Base-by-base conservation (phyloP, 37 sponge, comb jelly and placozoan species). In the Spongilla lacustris region DNA sequence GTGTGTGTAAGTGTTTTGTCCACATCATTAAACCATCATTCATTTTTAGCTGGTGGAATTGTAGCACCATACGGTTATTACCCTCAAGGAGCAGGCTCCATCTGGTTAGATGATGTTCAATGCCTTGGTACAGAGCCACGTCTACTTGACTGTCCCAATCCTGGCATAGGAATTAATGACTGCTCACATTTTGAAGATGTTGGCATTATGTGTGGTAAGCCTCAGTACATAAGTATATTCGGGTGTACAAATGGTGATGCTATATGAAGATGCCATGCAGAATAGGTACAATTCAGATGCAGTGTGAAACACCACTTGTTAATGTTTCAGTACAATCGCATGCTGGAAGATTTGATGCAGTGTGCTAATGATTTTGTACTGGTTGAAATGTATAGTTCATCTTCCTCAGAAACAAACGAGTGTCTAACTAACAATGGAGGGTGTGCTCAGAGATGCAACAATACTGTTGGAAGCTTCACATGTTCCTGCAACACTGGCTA, bases 151-250 rank as follows among this genome's bases (percentile, higher is more conserved):
- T 85, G 85, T 35, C 38, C 68, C 27, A 38, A 76, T 67, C 34
- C 29, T 36, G 38, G 49, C 12, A 35, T 76, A 35, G 77, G 78
- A 9, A 4, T 21, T 10, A 68, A 85, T 38, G 77, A 85, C 85
- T 85, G 85, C 41, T n/a, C 34, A 68, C 85, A 85, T 77, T 4
- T 22, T 36, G 85, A 85, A 23, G 85, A 86, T 79, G 87, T 50
- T 36, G 80, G 79, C 50, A 66, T 79, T 46, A 41, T 73, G 21
- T 83, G 83, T 41, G 41, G 41, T 41, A 41, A 41, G 41, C 41
- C 41, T 41, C 41, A 41, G 41, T 41, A 41, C 41, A 41, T 41
- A 41, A 41, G 41, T 41, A 41, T 41, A 41, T 41, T 41, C 41
- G 3, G 41, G 41, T 41, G 41, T 41, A 41, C 41, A 41, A 9